Evolutionary conservation across 2,113 vertebrate species (phyloP), one percentile per base, ranked within the genome.

Genomic region (Osmerus eperlanus): DNA sequence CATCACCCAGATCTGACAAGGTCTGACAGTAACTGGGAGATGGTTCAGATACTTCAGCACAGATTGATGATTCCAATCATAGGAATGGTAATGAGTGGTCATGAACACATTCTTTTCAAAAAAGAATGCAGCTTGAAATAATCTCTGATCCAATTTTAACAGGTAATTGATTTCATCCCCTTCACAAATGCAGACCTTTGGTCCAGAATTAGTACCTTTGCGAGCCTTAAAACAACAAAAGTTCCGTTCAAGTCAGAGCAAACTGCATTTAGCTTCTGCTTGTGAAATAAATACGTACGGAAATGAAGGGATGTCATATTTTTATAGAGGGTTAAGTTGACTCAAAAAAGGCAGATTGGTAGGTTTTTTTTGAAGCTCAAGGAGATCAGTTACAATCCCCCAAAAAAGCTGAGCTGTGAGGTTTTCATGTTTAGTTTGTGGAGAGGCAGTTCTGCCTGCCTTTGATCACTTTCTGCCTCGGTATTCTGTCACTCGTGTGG

Each of bases 391-490:
- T 12, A 47, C 54, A 1, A 55, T 21, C 2, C 12, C 25, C 25
- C 41, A 3, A 41, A 64, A 64, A 67, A 16, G 25, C 60, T 62
- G 14, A 23, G 23, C 15, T 62, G 11, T 62, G 54, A 29, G 60
- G 23, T 62, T 28, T 15, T 16, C 16, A 8, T 64, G 4, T 56
- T 64, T 64, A 28, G 60, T 62, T n/a, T 76, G 78, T 75, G 9
- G 47, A 56, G 73, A 72, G 73, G 61, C 6, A 4, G 59, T 59
- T 60, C 21, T 59, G 56, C 41, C 32, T 69, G 41, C 76, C 60
- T 87, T 83, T 82, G 71, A 82, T 82, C 73, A 18, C 8, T 71
- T 61, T 67, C 61, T 69, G 18, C 63, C 47, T 67, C 60, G 76
- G 68, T 62, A 69, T 74, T 75, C 78, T 72, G 36, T 55, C 55